Percentiles rank a stretch among this genome's conserved stretches.
Evolutionary conservation across 2,113 vertebrate species (phyloP).

Genomic region (Rynchops niger): DNA sequence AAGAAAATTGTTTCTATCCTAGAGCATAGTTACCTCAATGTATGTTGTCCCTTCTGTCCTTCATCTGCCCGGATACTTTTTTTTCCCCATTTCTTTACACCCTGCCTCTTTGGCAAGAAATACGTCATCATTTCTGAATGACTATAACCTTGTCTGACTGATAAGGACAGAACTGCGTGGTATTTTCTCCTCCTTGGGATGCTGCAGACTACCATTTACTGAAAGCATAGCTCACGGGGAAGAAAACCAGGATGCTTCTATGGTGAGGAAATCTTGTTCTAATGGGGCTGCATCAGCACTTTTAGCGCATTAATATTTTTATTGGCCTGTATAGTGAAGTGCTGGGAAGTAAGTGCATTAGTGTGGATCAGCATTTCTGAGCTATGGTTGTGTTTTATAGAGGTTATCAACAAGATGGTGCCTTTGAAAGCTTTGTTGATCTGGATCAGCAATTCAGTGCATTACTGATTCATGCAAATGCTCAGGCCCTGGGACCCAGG

Average conservation of each 20-base stretch:
- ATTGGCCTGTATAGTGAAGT: slow-evolving; percentile 27
- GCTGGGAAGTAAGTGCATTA: slow-evolving; percentile 26
- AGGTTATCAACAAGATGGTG: slow-evolving; percentile 30
- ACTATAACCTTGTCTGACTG: neutral
- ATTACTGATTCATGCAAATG: slow-evolving; percentile 38
- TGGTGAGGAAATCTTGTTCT: slow-evolving; percentile 1
- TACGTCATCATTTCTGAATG: neutral
- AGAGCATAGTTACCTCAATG: neutral
- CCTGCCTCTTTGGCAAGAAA: neutral
- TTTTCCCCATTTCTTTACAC: neutral
- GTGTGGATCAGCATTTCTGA: slow-evolving; percentile 43
- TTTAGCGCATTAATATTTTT: slow-evolving; percentile 54
- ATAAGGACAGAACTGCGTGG: neutral
- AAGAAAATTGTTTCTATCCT: neutral
- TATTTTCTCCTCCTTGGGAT: neutral
- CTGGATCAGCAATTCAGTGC: slow-evolving; percentile 40
- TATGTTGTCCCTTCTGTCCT: neutral
- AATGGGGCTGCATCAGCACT: slow-evolving; percentile 49
- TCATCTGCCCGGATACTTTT: neutral
- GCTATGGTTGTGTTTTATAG: slow-evolving; percentile 30
- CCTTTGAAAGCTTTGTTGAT: slow-evolving; percentile 46
- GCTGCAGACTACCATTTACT: neutral
- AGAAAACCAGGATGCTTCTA: neutral
- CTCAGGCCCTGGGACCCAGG: neutral
- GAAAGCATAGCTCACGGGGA: neutral